Conservation (phyloP, 92 coral and sea anemone genomes). For the Paramuricea clavata region DNA sequence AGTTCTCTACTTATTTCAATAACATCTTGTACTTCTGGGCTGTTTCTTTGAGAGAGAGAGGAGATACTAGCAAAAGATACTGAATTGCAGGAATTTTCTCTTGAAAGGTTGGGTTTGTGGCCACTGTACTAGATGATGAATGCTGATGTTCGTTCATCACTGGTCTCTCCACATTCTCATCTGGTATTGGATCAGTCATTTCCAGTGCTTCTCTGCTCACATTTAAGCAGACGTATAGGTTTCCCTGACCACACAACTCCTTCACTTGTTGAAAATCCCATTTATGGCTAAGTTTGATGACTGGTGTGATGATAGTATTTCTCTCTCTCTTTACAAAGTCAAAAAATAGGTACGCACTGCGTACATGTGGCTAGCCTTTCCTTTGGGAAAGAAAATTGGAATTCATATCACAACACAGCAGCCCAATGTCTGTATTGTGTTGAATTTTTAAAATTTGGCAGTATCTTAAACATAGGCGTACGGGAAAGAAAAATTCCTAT, state of each 20-base stretch:
- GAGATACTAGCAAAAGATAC: background rate
- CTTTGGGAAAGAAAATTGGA: too few species aligned
- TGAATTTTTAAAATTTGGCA: too few species aligned
- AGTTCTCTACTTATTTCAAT: conserved; percentile 29
- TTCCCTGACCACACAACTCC: conserved; percentile 39
- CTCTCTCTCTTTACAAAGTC: conserved; percentile 40
- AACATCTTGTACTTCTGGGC: conserved; percentile 8
- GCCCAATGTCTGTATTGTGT: too few species aligned
- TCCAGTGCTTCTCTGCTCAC: conserved; percentile 46
- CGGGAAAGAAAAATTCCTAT: too few species aligned
- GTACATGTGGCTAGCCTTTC: too few species aligned
- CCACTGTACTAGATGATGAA: too few species aligned
- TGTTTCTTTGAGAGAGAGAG: conserved; percentile 4
- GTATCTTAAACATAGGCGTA: too few species aligned
- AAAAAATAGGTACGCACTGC: background rate
- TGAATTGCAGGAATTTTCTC: background rate
- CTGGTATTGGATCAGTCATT: background rate
- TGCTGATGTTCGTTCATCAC: too few species aligned
- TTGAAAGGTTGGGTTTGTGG: background rate
- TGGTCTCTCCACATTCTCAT: too few species aligned
- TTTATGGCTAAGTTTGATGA: conserved; percentile 11
- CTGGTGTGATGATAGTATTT: conserved; percentile 23
- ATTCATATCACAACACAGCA: too few species aligned
- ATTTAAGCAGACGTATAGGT: conserved; percentile 55
- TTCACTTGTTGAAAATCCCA: conserved; percentile 43